Evolutionary conservation across 2,888 invertebrate species (phyloP).

Genomic region (Mycalesis mineus): DNA sequence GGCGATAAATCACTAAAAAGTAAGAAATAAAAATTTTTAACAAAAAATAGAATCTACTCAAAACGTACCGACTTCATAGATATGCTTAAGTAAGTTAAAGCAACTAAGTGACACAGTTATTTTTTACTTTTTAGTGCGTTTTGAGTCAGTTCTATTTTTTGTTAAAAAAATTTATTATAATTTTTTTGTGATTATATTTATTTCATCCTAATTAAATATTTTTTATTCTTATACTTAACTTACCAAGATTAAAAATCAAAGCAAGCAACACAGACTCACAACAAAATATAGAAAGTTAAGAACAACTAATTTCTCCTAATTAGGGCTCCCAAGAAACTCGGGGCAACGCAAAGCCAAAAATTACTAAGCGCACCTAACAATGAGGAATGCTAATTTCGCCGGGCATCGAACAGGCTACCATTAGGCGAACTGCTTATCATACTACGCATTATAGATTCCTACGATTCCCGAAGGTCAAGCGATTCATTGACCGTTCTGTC

Average conservation of each 20-base stretch:
- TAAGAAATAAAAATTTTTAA: no score
- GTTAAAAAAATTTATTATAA: no score
- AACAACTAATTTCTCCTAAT: slow-evolving; percentile 49
- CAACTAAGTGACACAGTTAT: no score
- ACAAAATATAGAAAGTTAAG: slow-evolving; percentile 51
- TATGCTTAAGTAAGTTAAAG: no score
- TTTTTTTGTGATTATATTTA: no score
- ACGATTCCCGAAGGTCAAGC: slow-evolving; percentile 36
- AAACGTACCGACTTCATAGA: no score
- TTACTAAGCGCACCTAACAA: slow-evolving; percentile 62
- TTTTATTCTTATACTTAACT: no score
- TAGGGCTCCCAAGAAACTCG: slow-evolving; percentile 34
- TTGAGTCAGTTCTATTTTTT: no score
- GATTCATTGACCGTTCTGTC: slow-evolving; percentile 5
- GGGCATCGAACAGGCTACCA: slow-evolving; percentile 50
- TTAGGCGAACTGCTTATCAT: slow-evolving; percentile 55
- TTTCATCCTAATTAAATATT: no score
- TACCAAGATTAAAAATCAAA: neutral
- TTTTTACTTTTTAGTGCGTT: no score
- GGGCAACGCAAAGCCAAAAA: slow-evolving; percentile 48
- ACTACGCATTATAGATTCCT: slow-evolving; percentile 55
- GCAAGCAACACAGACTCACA: neutral
- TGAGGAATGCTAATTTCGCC: slow-evolving; percentile 68
- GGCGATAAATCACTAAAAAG: no score
- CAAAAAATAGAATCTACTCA: no score